Base-by-base conservation (phyloP, 2,113 vertebrate species). In the Hipposideros armiger region DNA sequence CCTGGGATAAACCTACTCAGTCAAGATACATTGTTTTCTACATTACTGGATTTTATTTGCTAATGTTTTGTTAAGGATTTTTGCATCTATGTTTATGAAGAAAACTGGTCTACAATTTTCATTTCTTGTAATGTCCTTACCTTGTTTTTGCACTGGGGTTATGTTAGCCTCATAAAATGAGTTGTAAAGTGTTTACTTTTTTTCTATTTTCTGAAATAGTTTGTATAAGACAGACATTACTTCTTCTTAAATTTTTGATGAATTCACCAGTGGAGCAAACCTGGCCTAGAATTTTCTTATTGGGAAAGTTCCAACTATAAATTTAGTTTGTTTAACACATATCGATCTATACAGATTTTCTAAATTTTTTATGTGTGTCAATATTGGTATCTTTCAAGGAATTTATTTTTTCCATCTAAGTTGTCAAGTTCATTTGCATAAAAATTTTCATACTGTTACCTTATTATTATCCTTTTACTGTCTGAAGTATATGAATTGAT, bases 201-300 rank as follows among this genome's bases (percentile, higher is more conserved):
- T 36, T 16, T 36, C 66, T 64, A 47, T 50, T 72, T 91, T 91
- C 89, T 72, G 56, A 45, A 91, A 60, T 40, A 72, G 66, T 82
- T 47, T 28, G 7, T 50, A 28, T 47, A 50, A 36, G 22, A 36
- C 58, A 47, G 77, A 24, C 69, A 56, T 32, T 58, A 69, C 50
- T 45, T 52, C 58, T 66, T 90, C 36, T 45, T 70, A 72, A 77
- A 58, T 36, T n/a, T 67, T 54, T 69, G 66, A 89, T 60, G 17
- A 52, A 84, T 32, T 92, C 58, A 92, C 45, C n/a, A 74, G 56
- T 42, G 6, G 42, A 92, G 16, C 69, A 83, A 94, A 94, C 3
- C 40, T 47, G n/a, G 70, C 26, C 58, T 89, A 40, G 47, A 58
- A 89, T 58, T 83, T 88, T 89, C 58, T 76, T n/a, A 45, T 54